These are phyloP conservation scores for Acleris sparsana DNA, from an alignment of 2,888 invertebrate species.

Conservation along the genomic window DNA sequence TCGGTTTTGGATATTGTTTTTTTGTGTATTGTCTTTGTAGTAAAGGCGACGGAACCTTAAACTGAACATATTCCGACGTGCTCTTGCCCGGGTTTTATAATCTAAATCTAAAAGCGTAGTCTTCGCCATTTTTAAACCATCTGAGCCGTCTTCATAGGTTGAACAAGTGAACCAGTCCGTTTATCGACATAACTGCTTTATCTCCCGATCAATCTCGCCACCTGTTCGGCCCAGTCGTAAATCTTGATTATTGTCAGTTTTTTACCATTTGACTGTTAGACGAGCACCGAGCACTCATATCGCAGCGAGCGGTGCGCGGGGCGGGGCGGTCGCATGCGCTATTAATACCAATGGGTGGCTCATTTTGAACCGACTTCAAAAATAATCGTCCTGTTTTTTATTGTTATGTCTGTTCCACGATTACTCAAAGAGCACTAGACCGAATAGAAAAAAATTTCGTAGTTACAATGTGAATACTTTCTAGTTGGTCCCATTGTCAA, in stretches of 20 bases:
- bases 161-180: constrained; percentile 54
- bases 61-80: no score
- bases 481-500: no score
- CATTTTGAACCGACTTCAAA: no score
- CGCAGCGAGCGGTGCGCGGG: constrained; percentile 27
- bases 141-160: constrained; percentile 24
- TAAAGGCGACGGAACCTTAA: no score
- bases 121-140: constrained; percentile 11
- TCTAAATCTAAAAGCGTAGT: neutral
- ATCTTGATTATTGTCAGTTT: constrained; percentile 72
- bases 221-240: constrained; percentile 67
- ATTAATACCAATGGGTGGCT: neutral
- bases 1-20: no score
- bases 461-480: no score
- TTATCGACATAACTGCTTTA: constrained; percentile 60
- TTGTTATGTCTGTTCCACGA: no score
- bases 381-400: no score
- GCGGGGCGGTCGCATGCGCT: constrained; percentile 2
- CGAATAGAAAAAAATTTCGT: no score
- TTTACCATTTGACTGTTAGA: constrained; percentile 70
- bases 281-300: constrained; percentile 44
- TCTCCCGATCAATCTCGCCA: constrained; percentile 66
- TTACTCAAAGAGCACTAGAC: no score
- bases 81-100: no score
- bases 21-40: no score